These are phyloP conservation scores for Coelinius sp. DNA, from an alignment of 2,888 invertebrate genomes.

Conservation along the genomic window DNA sequence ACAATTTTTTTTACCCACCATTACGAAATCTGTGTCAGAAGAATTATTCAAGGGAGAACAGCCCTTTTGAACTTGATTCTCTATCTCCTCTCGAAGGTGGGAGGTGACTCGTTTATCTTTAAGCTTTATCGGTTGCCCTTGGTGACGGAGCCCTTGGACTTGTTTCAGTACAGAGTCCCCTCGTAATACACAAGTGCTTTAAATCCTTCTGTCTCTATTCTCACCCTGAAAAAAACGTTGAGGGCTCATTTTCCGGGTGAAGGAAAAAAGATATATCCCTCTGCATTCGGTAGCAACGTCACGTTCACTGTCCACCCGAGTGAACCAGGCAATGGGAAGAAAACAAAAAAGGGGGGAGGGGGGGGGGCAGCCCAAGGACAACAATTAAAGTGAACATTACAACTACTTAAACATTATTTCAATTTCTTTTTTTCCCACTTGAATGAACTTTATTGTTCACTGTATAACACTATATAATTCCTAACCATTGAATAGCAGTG, in stretches of 20 bases:
- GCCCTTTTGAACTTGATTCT: background rate
- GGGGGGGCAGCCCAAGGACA: too few relatives aligned
- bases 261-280: background rate
- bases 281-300: background rate
- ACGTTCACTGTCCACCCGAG: background rate
- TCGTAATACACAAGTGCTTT: constrained; percentile 13
- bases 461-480: background rate
- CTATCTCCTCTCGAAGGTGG: background rate
- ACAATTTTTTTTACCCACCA: background rate
- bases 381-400: constrained; percentile 4
- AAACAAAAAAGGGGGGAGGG: background rate
- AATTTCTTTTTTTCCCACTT: background rate
- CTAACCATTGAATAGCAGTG: background rate
- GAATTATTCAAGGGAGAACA: background rate
- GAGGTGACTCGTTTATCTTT: constrained; percentile 50
- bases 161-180: background rate
- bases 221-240: background rate
- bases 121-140: constrained; percentile 46
- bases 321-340: background rate
- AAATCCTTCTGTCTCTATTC: constrained; percentile 10
- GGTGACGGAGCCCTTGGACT: constrained; percentile 41
- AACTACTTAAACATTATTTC: background rate
- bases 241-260: background rate
- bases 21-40: background rate
- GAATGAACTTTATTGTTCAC: background rate